These are phyloP conservation scores for Micoletzkya japonica DNA, from an alignment of 2,888 invertebrate species.

Conservation along the genomic window DNA sequence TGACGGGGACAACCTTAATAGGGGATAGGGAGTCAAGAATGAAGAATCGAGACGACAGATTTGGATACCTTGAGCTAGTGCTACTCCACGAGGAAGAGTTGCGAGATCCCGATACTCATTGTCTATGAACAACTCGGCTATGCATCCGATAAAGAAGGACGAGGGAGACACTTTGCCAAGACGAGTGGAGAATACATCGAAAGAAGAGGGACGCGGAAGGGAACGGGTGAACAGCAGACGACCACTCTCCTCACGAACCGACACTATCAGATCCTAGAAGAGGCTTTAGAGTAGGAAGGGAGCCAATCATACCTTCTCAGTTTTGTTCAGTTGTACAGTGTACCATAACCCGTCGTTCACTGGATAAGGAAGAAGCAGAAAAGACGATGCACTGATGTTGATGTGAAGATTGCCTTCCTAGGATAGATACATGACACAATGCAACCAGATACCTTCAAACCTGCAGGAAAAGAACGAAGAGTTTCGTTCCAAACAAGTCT, in stretches of 20 bases:
- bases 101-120: slow-evolving; percentile 32
- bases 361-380: slow-evolving; percentile 40
- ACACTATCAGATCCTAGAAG: slow-evolving; percentile 14
- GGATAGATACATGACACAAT: background rate
- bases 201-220: slow-evolving; percentile 32
- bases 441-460: background rate
- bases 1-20: slow-evolving; percentile 46
- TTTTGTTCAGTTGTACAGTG: slow-evolving; percentile 34
- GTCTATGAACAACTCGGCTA: slow-evolving; percentile 41
- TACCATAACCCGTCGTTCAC: slow-evolving; percentile 60
- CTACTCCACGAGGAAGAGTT: slow-evolving; percentile 12
- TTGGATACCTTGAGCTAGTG: slow-evolving; percentile 10
- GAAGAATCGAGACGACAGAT: background rate
- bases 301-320: slow-evolving; percentile 30
- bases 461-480: slow-evolving; percentile 31
- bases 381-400: slow-evolving; percentile 38
- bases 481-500: slow-evolving; percentile 48
- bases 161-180: slow-evolving; percentile 36
- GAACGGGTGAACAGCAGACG: slow-evolving; percentile 35
- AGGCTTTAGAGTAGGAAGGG: background rate
- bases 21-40: background rate
- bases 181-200: slow-evolving; percentile 48
- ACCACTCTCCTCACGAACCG: slow-evolving; percentile 6
- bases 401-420: slow-evolving; percentile 43
- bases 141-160: slow-evolving; percentile 50